These are phyloP conservation scores for Dasyornis broadbenti DNA, from an alignment of 2,113 vertebrate genomes.

Conservation along the genomic window DNA sequence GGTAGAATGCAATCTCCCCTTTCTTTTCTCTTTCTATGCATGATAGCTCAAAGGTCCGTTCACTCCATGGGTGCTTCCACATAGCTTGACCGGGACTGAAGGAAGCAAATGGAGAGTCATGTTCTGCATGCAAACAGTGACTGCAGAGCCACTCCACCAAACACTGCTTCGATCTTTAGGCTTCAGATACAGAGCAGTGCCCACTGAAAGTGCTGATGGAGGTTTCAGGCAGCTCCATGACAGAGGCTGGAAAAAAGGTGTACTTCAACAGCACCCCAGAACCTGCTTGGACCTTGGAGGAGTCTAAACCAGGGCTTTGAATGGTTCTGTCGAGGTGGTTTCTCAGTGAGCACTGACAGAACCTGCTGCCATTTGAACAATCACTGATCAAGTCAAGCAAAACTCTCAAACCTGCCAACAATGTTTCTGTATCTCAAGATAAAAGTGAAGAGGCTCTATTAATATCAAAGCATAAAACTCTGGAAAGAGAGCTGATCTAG, in stretches of 20 bases:
- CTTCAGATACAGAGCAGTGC: not conserved
- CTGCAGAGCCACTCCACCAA: not conserved
- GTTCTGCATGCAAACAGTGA: not conserved
- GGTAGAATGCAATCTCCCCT: not conserved
- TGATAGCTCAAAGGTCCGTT: accelerated
- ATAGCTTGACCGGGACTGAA: not conserved
- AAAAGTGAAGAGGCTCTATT: not conserved
- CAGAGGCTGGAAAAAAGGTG: not conserved
- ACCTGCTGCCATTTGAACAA: not conserved
- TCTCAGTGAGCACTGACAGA: not conserved
- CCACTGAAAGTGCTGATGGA: not conserved
- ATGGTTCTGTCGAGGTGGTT: not conserved
- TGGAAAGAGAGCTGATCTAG: not conserved
- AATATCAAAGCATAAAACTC: not conserved
- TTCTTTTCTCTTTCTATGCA: not conserved
- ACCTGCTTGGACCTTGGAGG: not conserved
- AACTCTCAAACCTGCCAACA: not conserved
- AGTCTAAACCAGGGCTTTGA: not conserved
- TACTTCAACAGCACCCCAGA: not conserved
- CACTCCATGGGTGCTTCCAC: not conserved
- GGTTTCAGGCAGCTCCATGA: not conserved
- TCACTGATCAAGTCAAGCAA: not conserved
- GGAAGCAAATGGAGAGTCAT: not conserved
- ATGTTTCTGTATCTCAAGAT: not conserved
- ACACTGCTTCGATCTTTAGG: not conserved